Evolutionary conservation across 2,797 vertebrate species (phyloP).

Genomic region (Siniperca undulata): DNA sequence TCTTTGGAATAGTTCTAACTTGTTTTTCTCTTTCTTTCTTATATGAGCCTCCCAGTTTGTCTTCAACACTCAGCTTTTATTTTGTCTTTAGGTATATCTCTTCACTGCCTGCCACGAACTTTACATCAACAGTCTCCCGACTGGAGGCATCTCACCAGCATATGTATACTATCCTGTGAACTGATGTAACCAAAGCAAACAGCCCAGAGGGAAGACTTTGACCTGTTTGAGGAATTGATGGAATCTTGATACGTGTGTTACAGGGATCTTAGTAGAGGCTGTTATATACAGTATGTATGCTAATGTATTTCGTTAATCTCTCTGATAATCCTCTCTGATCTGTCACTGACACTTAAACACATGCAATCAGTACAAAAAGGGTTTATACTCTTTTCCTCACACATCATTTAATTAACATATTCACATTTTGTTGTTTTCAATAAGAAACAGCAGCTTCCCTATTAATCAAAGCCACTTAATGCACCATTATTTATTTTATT

Average conservation of each 20-base stretch:
- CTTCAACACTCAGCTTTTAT: not conserved
- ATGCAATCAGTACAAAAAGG: not conserved
- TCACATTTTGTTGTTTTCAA: not conserved
- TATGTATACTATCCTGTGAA: not conserved
- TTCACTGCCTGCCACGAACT: not conserved
- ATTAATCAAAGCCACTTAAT: not conserved
- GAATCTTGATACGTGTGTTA: not conserved
- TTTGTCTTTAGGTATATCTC: not conserved
- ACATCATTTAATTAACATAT: not conserved
- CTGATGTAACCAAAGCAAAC: conserved; percentile 59
- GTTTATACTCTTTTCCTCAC: not conserved
- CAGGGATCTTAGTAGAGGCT: not conserved
- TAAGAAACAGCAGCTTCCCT: not conserved
- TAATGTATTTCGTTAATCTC: not conserved
- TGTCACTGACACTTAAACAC: not conserved
- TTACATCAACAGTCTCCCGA: not conserved
- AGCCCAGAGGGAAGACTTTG: conserved; percentile 46
- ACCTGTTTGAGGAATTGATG: conserved; percentile 21
- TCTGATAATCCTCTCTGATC: conserved; percentile 2
- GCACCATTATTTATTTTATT: not conserved
- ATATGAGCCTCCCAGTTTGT: not conserved
- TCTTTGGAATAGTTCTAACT: conserved; percentile 34
- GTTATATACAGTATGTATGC: not conserved
- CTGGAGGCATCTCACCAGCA: not conserved
- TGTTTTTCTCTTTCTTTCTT: not conserved